phyloP scores from a whole-genome alignment of 2,113 vertebrate species.

The Bettongia penicillata region DNA sequence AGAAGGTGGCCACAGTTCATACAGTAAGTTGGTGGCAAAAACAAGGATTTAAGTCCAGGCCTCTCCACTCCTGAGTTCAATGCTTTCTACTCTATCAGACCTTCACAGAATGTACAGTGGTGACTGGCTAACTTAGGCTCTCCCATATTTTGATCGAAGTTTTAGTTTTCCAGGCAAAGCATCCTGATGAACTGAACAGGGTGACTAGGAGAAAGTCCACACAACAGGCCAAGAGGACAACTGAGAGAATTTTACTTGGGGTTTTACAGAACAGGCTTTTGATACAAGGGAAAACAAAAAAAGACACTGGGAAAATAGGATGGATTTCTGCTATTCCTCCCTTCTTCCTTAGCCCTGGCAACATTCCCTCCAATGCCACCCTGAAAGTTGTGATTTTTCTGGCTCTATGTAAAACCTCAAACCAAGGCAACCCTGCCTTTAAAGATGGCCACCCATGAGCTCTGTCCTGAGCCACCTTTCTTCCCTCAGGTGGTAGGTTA shows the following conservation, averaged over 20 bases:
- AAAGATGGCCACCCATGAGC: neutral
- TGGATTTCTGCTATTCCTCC: neutral
- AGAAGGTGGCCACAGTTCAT: neutral
- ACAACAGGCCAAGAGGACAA: neutral
- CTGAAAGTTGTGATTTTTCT: constrained; percentile 55
- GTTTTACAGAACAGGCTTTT: constrained; percentile 50
- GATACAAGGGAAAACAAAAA: constrained; percentile 41
- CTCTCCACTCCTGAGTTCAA: neutral
- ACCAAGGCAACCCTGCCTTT: constrained; percentile 45
- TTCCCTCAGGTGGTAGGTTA: neutral
- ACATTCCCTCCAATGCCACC: constrained; percentile 10
- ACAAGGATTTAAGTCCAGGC: neutral
- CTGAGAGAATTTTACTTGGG: constrained; percentile 65
- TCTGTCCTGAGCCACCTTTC: constrained; percentile 16
- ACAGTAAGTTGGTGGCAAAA: neutral
- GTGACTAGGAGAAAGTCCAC: neutral
- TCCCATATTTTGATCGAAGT: neutral
- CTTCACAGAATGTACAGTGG: neutral
- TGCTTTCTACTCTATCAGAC: neutral
- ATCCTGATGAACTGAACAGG: neutral
- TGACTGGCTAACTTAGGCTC: neutral
- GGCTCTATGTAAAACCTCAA: constrained; percentile 14
- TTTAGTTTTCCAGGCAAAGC: neutral
- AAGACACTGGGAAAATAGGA: neutral
- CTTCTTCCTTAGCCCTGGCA: neutral